These are phyloP conservation scores for Liparis tanakae DNA, from an alignment of 2,797 vertebrate genomes.

Conservation along the genomic window DNA sequence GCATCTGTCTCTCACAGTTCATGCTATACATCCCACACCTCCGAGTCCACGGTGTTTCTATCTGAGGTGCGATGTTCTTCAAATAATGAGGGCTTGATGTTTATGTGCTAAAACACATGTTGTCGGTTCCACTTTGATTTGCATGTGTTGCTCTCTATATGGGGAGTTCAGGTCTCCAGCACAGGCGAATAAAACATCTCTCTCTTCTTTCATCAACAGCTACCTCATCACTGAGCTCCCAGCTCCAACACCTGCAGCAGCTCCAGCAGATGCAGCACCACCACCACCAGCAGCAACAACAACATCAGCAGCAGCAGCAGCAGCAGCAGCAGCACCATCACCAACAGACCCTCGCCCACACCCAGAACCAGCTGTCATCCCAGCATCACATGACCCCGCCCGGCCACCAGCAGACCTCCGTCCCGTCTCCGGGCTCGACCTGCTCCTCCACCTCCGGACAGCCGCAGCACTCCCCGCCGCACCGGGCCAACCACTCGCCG, in stretches of 20 bases:
- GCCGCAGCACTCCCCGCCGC: constrained; percentile 85
- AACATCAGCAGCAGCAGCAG: constrained; percentile 81
- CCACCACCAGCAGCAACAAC: constrained; percentile 86
- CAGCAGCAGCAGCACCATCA: constrained; percentile 81
- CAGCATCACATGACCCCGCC: constrained; percentile 85
- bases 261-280: constrained; percentile 95
- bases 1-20: constrained; percentile 66
- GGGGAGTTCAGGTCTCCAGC: constrained; percentile 10
- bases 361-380: constrained; percentile 80
- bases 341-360: constrained; percentile 82
- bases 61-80: constrained; percentile 61
- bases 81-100: constrained; percentile 52
- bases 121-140: constrained; percentile 23
- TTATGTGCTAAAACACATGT: constrained; percentile 41
- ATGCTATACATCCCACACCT: constrained; percentile 61
- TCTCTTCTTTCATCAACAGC: constrained; percentile 82
- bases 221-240: constrained; percentile 99
- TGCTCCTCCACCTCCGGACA: constrained; percentile 81
- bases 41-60: constrained; percentile 24
- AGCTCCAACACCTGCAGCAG: constrained; percentile 98
- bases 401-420: constrained; percentile 79
- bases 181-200: constrained; percentile 16
- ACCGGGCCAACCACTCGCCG: constrained; percentile 91
- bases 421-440: constrained; percentile 78
- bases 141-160: constrained; percentile 14